A percentile compares a stretch with the other conserved stretches of the same genome.
Evolutionary conservation across 2,113 vertebrate genomes (phyloP).

Genomic region (Anarhynchus alexandrinus): DNA sequence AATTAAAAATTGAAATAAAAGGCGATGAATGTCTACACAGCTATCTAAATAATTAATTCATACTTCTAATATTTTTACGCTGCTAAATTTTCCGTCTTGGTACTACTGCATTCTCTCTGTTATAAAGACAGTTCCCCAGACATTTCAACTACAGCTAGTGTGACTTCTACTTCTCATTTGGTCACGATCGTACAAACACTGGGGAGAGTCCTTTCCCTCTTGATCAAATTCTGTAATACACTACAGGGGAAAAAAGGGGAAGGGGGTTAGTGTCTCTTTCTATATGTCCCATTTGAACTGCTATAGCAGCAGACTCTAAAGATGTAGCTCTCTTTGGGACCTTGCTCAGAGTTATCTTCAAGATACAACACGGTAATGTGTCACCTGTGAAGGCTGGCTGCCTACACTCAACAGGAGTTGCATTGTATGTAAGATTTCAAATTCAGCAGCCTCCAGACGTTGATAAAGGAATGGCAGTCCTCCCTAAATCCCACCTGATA

Average conservation of each 20-base stretch:
- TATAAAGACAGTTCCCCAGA: background rate
- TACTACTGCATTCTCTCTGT: background rate
- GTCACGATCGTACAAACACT: background rate
- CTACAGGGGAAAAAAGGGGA: rapidly evolving
- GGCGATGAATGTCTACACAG: background rate
- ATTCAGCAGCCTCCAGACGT: background rate
- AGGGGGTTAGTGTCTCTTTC: background rate
- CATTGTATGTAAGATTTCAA: background rate
- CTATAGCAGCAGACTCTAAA: background rate
- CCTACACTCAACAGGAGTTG: background rate
- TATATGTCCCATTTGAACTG: background rate
- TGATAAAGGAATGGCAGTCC: background rate
- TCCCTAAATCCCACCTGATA: background rate
- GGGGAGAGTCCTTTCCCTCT: background rate
- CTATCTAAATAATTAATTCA: conserved; percentile 12
- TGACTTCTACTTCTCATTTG: background rate
- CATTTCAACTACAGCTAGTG: background rate
- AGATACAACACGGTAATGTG: background rate
- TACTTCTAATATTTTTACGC: background rate
- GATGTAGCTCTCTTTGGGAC: background rate
- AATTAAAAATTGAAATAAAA: conserved; percentile 39
- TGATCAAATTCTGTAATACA: background rate
- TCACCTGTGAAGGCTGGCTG: background rate
- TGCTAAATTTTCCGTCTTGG: background rate
- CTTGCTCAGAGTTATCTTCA: background rate